These are phyloP conservation scores for Cataglyphis albicans DNA, from an alignment of 2,888 invertebrate species.

Conservation along the genomic window DNA sequence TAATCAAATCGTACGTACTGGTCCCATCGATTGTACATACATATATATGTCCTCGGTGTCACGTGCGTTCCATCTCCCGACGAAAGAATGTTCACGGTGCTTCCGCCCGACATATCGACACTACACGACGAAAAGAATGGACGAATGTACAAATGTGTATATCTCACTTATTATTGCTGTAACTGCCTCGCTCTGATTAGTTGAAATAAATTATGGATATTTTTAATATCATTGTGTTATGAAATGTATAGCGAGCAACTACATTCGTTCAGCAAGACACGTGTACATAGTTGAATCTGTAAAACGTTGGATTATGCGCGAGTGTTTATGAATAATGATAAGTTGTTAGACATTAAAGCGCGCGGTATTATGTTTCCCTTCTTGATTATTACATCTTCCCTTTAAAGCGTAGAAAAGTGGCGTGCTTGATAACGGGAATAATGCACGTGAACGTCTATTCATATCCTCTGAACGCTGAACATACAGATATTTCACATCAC, in stretches of 20 bases:
- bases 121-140: constrained; percentile 45
- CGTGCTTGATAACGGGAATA: not conserved
- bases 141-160: constrained; percentile 66
- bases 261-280: not conserved
- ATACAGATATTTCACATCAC: constrained; percentile 8
- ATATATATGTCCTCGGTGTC: constrained; percentile 32
- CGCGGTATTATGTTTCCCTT: too few species aligned
- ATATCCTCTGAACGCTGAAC: not conserved
- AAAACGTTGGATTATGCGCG: not conserved
- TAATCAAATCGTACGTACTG: not conserved
- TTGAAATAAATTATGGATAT: constrained; percentile 64
- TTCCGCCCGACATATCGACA: constrained; percentile 48
- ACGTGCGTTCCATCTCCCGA: constrained; percentile 30
- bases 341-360: constrained; percentile 7
- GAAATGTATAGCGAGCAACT: not conserved
- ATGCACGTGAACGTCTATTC: not conserved
- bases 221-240: constrained; percentile 52
- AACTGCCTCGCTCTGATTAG: constrained; percentile 65
- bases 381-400: not conserved
- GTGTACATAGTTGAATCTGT: too few species aligned
- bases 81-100: constrained; percentile 22
- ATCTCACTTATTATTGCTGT: constrained; percentile 64
- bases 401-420: not conserved
- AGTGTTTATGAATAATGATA: not conserved
- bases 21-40: constrained; percentile 7